A percentile compares a stretch with the other conserved stretches of the same genome.
These are phyloP conservation scores for Drosophila willistoni DNA, from an alignment of 1,140 invertebrate genomes.

Conservation along the genomic window DNA sequence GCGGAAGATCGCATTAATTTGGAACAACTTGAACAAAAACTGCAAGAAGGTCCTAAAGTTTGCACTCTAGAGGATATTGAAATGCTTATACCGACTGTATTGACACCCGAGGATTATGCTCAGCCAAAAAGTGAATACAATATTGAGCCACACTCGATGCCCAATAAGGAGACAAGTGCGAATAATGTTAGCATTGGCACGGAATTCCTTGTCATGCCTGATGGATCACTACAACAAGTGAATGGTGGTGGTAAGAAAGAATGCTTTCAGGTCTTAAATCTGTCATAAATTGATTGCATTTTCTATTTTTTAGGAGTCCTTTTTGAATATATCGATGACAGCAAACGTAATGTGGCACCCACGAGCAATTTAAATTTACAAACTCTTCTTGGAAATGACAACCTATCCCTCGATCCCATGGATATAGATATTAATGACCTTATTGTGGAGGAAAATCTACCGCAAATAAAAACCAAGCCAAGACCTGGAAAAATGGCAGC, in stretches of 20 bases:
- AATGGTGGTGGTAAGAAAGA: slow-evolving; percentile 51
- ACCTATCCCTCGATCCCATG: slow-evolving; percentile 27
- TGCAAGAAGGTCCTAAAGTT: slow-evolving; percentile 45
- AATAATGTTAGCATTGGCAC: slow-evolving; percentile 68
- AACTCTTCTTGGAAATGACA: slow-evolving; percentile 36
- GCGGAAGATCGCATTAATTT: slow-evolving; percentile 57
- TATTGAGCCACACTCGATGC: slow-evolving; percentile 53
- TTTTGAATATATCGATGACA: slow-evolving; percentile 68
- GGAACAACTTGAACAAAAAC: neutral
- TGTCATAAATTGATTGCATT: neutral
- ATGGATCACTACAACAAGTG: slow-evolving; percentile 71
- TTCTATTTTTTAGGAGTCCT: slow-evolving; percentile 48
- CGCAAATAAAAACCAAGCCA: slow-evolving; percentile 43
- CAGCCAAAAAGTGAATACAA: slow-evolving; percentile 51
- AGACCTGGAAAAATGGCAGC: slow-evolving; percentile 21
- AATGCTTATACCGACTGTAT: slow-evolving; percentile 58
- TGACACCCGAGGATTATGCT: slow-evolving; percentile 61
- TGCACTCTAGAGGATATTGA: slow-evolving; percentile 70
- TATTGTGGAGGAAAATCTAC: slow-evolving; percentile 50
- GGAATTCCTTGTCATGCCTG: slow-evolving; percentile 72
- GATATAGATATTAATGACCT: slow-evolving; percentile 67
- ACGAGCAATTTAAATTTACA: slow-evolving; percentile 47
- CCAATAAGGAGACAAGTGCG: slow-evolving; percentile 29
- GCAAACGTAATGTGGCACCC: slow-evolving; percentile 25
- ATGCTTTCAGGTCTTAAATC: neutral